phyloP scores from a whole-genome alignment of 2,888 invertebrate genomes.

The Rhagium mordax region DNA sequence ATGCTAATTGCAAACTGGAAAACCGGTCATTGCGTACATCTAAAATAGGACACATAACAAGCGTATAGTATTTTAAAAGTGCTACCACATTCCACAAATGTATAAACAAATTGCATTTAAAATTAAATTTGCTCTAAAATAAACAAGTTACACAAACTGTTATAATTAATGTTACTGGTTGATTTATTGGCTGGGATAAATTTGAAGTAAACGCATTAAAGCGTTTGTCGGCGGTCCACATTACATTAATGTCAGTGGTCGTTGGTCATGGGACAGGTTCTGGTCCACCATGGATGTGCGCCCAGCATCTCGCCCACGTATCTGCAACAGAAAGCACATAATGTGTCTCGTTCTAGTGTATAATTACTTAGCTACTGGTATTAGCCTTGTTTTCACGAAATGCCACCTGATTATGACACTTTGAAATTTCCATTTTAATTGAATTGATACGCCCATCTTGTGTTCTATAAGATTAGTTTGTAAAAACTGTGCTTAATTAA shows the following conservation, averaged over 20 bases:
- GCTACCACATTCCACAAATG: slow-evolving; percentile 32
- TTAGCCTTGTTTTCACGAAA: slow-evolving; percentile 44
- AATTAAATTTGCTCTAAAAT: slow-evolving; percentile 41
- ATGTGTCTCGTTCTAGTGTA: slow-evolving; percentile 48
- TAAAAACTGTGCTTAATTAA: slow-evolving; percentile 37
- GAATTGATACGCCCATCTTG: slow-evolving; percentile 35
- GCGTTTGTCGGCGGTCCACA: slow-evolving; percentile 38
- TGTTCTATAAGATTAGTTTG: slow-evolving; percentile 29
- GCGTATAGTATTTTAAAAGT: background rate
- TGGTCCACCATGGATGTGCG: slow-evolving; percentile 32
- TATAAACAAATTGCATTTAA: slow-evolving; percentile 41
- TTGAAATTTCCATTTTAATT: slow-evolving; percentile 49
- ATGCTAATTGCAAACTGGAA: background rate
- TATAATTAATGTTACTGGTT: slow-evolving; percentile 40
- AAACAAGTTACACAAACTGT: slow-evolving; percentile 44
- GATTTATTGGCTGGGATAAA: slow-evolving; percentile 33
- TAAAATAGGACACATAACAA: slow-evolving; percentile 15
- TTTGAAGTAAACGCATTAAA: slow-evolving; percentile 31
- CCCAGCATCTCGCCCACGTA: slow-evolving; percentile 50
- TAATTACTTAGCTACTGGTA: slow-evolving; percentile 57
- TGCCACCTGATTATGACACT: slow-evolving; percentile 39
- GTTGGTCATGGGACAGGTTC: slow-evolving; percentile 42
- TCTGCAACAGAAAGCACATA: slow-evolving; percentile 60
- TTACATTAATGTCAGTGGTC: slow-evolving; percentile 37
- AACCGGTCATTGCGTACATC: background rate